Conservation (phyloP, 2,888 invertebrate genomes). For the Ormyrus nitidulus region DNA sequence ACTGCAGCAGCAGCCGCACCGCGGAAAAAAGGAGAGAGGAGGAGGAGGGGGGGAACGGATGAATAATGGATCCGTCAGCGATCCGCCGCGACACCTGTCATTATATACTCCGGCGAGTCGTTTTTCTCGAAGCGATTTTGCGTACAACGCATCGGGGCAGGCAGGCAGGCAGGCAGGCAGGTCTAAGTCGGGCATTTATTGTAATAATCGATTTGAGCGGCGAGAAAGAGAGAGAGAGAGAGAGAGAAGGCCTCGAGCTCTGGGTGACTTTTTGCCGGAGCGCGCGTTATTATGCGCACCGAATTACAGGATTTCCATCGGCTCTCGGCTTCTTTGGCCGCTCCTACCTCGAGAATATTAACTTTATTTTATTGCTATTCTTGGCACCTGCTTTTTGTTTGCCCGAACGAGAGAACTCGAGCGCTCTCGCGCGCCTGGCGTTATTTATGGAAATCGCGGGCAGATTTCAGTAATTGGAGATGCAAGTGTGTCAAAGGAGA, state of each 20-base stretch:
- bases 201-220: conserved; percentile 63
- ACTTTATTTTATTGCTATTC: conserved; percentile 9
- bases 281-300: background rate
- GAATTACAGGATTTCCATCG: conserved; percentile 12
- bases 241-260: conserved; percentile 26
- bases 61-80: conserved; percentile 62
- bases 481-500: background rate
- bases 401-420: background rate
- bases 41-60: background rate
- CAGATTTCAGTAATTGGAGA: too few species aligned
- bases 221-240: conserved; percentile 12
- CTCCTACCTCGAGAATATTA: background rate
- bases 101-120: conserved; percentile 54
- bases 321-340: background rate
- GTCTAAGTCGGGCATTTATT: conserved; percentile 31
- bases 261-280: conserved; percentile 46
- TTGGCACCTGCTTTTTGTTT: background rate
- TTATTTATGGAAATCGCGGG: too few species aligned
- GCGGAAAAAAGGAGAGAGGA: too few species aligned
- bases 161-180: conserved; percentile 60
- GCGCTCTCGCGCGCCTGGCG: background rate
- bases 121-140: conserved; percentile 57
- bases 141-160: conserved; percentile 12
- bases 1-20: background rate
- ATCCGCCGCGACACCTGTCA: conserved; percentile 60